These are phyloP conservation scores for Heliconius himera DNA, from an alignment of 1,140 invertebrate genomes.

Conservation along the genomic window DNA sequence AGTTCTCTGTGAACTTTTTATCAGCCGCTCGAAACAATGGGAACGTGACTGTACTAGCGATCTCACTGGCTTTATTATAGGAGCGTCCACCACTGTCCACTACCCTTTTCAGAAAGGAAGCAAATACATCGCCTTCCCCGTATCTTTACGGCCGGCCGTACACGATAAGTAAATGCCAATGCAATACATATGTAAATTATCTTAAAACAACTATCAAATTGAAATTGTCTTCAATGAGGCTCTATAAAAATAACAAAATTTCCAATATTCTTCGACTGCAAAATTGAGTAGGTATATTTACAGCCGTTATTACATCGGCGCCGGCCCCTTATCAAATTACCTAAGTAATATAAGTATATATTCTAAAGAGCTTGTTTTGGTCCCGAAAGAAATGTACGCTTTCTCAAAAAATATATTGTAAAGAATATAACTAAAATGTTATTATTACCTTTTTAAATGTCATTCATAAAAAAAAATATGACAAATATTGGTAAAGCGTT, in stretches of 20 bases:
- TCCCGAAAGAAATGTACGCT: slow-evolving; percentile 42
- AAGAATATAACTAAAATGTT: slow-evolving; percentile 27
- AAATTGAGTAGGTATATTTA: slow-evolving; percentile 31
- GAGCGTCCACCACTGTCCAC: slow-evolving; percentile 45
- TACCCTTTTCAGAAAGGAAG: slow-evolving; percentile 46
- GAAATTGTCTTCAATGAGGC: slow-evolving; percentile 49
- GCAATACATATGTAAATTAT: slow-evolving; percentile 46
- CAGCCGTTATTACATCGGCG: slow-evolving; percentile 48
- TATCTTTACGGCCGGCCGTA: slow-evolving; percentile 38
- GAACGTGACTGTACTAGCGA: slow-evolving; percentile 76
- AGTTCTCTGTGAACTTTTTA: slow-evolving; percentile 74
- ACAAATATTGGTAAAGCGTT: not conserved
- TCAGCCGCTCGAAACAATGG: slow-evolving; percentile 74
- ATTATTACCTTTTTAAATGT: not conserved
- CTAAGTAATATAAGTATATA: slow-evolving; percentile 19
- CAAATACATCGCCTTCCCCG: slow-evolving; percentile 49
- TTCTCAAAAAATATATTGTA: slow-evolving; percentile 41
- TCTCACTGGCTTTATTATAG: slow-evolving; percentile 53
- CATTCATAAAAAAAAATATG: not conserved
- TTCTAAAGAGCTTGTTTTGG: slow-evolving; percentile 35
- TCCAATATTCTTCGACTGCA: slow-evolving; percentile 19
- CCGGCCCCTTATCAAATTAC: slow-evolving; percentile 48
- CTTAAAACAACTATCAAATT: slow-evolving; percentile 48
- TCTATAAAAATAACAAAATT: slow-evolving; percentile 53
- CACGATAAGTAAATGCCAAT: slow-evolving; percentile 54